Evolutionary conservation across 64 coral and sea anemone genomes (phyloP), one percentile per base, ranked within the genome.

Genomic region (Cladopsammia gracilis): DNA sequence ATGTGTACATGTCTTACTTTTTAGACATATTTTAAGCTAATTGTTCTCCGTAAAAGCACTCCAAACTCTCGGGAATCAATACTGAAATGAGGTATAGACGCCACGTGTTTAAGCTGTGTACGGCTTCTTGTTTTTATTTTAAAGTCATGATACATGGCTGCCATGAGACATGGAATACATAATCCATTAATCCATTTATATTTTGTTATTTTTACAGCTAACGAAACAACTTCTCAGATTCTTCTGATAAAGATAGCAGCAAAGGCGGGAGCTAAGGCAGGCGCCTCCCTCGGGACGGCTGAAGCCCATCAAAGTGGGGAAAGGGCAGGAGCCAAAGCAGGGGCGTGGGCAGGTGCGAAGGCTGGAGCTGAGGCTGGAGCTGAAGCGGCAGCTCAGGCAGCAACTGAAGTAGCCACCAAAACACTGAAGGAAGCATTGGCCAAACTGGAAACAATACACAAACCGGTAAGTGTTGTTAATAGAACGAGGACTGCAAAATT

Each of bases 341-440:
- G 91, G 4, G 91, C 83, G 7, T 9, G 26, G 15, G 91, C 91
- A 1, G 91, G 91, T 4, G 50, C 64, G 3, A 50, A 64, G 13
- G 90, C 90, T 43, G 90, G 90, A 68, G 90, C 90, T 15, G 82
- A 60, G 11, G 91, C 91, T 56, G 91, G 91, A 10, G 82, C 60
- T 7, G 48, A 77, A 46, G 91, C 82, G 7, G 91, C 91, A 23
- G 25, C 13, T 20, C 22, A 77, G 51, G 82, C 91, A 50, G 91
- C 91, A 4, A 87, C 73, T 25, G 26, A 47, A 64, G 64, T 93
- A 6, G 91, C 91, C 19, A 87, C 75, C 20, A 86, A 86, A 75
- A 87, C 91, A 42, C 23, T 93, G 19, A 56, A 74, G 5, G 58
- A 58, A 77, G 82, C 82, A 1, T 15, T 93, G 50, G 43, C 18